These are phyloP conservation scores for Promerops cafer DNA, from an alignment of 2,113 vertebrate genomes.

Conservation along the genomic window DNA sequence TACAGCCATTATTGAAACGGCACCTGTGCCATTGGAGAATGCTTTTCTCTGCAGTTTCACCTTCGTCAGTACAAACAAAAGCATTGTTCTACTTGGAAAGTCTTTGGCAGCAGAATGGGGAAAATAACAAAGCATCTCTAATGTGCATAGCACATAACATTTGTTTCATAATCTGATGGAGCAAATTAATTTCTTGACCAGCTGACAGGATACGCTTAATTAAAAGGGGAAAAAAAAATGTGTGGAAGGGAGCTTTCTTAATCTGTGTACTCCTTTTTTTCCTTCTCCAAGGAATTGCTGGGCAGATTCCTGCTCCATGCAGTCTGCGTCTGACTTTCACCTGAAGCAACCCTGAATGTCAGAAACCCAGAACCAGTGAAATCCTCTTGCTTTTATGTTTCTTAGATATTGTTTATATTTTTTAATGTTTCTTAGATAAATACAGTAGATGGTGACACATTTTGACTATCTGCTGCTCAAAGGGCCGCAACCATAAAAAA, in stretches of 20 bases:
- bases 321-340: not conserved
- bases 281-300: not conserved
- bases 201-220: slow-evolving; percentile 30
- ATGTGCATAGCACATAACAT: not conserved
- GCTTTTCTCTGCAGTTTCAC: slow-evolving; percentile 1
- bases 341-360: not conserved
- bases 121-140: slow-evolving; percentile 50
- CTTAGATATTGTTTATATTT: not conserved
- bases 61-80: slow-evolving; percentile 54
- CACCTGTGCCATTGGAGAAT: slow-evolving; percentile 1
- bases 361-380: not conserved
- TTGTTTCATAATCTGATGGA: slow-evolving; percentile 37
- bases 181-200: slow-evolving; percentile 53
- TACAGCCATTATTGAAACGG: not conserved
- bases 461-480: not conserved
- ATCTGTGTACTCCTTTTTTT: not conserved
- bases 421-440: not conserved
- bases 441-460: not conserved
- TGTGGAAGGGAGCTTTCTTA: not conserved
- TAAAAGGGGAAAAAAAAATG: not conserved
- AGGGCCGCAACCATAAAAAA: not conserved
- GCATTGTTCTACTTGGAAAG: slow-evolving; percentile 49
- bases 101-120: slow-evolving; percentile 55
- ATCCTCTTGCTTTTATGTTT: not conserved
- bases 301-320: not conserved